A percentile compares a stretch with the other conserved stretches of the same genome.
These are phyloP conservation scores for Chloroceryle aenea DNA, from an alignment of 2,113 vertebrate genomes.

Conservation along the genomic window DNA sequence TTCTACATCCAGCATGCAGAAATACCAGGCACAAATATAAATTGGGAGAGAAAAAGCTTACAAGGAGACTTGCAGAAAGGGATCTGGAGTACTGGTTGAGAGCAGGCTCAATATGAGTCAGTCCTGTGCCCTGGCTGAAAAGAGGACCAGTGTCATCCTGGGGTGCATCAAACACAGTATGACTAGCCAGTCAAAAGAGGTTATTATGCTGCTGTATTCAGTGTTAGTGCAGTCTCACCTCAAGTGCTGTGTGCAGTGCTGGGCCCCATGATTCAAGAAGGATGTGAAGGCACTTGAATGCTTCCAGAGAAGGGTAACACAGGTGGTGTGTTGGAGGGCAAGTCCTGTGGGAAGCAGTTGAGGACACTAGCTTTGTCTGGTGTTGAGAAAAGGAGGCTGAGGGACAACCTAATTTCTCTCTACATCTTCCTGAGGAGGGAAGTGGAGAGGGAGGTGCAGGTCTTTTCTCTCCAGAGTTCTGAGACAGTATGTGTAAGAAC, in stretches of 20 bases:
- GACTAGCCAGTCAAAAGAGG: accelerated
- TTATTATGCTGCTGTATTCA: not conserved
- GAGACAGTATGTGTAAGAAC: accelerated
- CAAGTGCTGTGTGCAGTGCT: not conserved
- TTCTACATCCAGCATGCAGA: not conserved
- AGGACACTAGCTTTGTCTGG: not conserved
- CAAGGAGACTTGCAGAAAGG: not conserved
- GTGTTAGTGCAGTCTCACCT: accelerated
- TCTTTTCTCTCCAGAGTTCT: not conserved
- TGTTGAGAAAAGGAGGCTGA: not conserved
- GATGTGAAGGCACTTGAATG: not conserved
- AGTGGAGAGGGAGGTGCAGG: not conserved
- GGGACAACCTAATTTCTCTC: not conserved
- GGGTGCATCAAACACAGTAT: not conserved
- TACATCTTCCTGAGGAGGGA: not conserved
- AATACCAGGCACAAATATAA: accelerated
- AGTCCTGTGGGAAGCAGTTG: accelerated
- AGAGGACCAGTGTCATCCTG: accelerated
- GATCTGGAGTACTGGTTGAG: accelerated
- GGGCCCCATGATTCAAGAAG: not conserved
- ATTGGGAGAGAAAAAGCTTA: not conserved
- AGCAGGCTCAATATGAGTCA: not conserved
- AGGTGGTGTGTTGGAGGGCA: not conserved
- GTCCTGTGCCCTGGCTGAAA: not conserved
- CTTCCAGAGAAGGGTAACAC: not conserved